Conservation (phyloP, 2,888 invertebrate genomes). For the Peribatodes rhomboidaria region DNA sequence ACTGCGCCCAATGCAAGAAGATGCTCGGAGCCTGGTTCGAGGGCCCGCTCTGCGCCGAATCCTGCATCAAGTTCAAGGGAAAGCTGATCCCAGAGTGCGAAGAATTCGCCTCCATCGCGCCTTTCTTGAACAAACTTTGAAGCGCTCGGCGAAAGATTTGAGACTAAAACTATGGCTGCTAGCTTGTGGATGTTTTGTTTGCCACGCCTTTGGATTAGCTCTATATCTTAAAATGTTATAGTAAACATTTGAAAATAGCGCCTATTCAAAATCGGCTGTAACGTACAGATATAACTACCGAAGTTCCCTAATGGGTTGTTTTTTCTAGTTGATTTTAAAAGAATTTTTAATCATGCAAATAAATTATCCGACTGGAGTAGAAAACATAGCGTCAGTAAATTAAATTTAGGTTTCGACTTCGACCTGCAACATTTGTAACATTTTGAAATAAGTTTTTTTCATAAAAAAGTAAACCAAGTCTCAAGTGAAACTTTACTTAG, state of each 20-base stretch:
- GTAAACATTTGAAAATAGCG: not conserved
- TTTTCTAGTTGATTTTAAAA: too few species aligned
- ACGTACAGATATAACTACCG: too few species aligned
- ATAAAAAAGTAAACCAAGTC: not conserved
- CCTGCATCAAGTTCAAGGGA: slow-evolving; percentile 93
- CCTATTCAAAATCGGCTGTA: too few species aligned
- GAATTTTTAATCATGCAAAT: too few species aligned
- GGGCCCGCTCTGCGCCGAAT: slow-evolving; percentile 94
- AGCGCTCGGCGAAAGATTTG: not conserved
- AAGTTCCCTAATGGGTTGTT: too few species aligned
- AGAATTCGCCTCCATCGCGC: slow-evolving; percentile 92
- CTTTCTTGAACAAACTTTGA: slow-evolving; percentile 88
- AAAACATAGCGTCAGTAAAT: too few species aligned
- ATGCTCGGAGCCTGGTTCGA: slow-evolving; percentile 96
- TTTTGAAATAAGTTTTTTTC: not conserved
- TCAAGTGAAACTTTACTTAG: not conserved
- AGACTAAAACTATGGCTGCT: not conserved
- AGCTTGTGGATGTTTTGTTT: not conserved
- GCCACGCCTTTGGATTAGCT: slow-evolving; percentile 3
- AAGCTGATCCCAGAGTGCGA: slow-evolving; percentile 95
- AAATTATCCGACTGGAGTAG: too few species aligned
- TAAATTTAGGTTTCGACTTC: too few species aligned
- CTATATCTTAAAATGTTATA: not conserved
- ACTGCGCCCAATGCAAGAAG: slow-evolving; percentile 96
- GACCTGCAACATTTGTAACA: not conserved